These are phyloP conservation scores for Serinus canaria DNA, from an alignment of 2,113 vertebrate genomes.

Conservation along the genomic window DNA sequence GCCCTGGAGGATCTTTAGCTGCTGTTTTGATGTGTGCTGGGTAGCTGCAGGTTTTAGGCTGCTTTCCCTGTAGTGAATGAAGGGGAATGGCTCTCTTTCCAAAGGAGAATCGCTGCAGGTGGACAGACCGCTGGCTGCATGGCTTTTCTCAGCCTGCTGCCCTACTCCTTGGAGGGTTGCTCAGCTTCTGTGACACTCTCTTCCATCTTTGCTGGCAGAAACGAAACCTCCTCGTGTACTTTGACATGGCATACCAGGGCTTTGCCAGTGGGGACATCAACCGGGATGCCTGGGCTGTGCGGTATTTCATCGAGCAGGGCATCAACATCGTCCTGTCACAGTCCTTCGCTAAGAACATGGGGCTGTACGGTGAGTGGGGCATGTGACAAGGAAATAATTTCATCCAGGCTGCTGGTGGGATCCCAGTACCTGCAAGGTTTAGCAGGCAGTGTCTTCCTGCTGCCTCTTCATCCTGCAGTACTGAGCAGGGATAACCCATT, in stretches of 20 bases:
- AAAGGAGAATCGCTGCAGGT: not conserved
- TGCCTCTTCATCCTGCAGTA: not conserved
- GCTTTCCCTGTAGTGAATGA: not conserved
- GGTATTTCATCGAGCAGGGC: constrained; percentile 93
- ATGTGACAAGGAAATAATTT: fast-evolving
- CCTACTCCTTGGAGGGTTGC: not conserved
- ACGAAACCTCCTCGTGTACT: constrained; percentile 90
- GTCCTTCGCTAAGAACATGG: constrained; percentile 99
- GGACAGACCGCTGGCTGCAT: not conserved
- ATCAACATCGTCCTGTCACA: constrained; percentile 89
- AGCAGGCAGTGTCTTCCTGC: not conserved
- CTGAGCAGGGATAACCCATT: not conserved
- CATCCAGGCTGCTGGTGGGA: not conserved
- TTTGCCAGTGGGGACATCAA: constrained; percentile 96
- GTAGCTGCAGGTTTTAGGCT: not conserved
- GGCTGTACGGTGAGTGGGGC: constrained; percentile 88
- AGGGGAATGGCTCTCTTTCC: not conserved
- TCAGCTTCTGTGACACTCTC: not conserved
- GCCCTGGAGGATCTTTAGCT: not conserved
- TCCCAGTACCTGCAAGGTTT: fast-evolving
- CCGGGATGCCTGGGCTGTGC: constrained; percentile 93
- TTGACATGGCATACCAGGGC: constrained; percentile 99
- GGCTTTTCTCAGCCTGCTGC: not conserved
- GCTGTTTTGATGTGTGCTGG: not conserved
- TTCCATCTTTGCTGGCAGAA: constrained; percentile 75